Evolutionary conservation across 2,797 vertebrate genomes (phyloP).

Genomic region (Ceyx erithaca): DNA sequence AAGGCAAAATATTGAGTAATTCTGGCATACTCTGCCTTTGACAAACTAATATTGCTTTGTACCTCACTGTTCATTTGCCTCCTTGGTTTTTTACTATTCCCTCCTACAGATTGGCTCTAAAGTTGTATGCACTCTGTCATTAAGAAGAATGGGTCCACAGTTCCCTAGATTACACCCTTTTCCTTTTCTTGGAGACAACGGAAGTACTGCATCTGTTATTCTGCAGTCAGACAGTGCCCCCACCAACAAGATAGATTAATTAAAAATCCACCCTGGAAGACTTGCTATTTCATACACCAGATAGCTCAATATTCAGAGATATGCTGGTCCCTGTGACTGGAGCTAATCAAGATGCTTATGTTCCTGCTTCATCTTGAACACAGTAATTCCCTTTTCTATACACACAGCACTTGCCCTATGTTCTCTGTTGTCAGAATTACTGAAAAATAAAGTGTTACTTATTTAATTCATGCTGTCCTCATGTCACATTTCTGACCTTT

Average conservation of each 20-base stretch:
- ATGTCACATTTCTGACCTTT: background rate
- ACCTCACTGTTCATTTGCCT: background rate
- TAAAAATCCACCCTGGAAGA: slow-evolving; percentile 53
- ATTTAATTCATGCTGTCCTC: background rate
- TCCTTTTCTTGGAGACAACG: slow-evolving; percentile 33
- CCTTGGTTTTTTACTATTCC: background rate
- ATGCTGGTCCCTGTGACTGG: slow-evolving; percentile 37
- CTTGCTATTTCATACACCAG: slow-evolving; percentile 36
- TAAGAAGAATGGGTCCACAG: slow-evolving; percentile 8
- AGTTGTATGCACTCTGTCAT: background rate
- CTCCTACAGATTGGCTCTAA: background rate
- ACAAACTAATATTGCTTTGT: background rate
- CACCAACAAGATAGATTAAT: slow-evolving; percentile 61
- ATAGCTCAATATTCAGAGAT: slow-evolving; percentile 56
- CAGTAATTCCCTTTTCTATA: slow-evolving; percentile 27
- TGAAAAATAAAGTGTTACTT: background rate
- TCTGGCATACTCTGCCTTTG: background rate
- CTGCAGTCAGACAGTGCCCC: slow-evolving; percentile 67
- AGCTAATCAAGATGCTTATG: slow-evolving; percentile 6
- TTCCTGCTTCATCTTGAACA: background rate
- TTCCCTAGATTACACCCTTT: slow-evolving; percentile 45
- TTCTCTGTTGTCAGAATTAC: background rate
- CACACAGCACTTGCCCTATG: background rate
- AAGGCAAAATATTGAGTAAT: background rate
- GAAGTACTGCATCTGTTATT: slow-evolving; percentile 34